Conservation (phyloP, 2,113 vertebrate genomes). For the Eonycteris spelaea region DNA sequence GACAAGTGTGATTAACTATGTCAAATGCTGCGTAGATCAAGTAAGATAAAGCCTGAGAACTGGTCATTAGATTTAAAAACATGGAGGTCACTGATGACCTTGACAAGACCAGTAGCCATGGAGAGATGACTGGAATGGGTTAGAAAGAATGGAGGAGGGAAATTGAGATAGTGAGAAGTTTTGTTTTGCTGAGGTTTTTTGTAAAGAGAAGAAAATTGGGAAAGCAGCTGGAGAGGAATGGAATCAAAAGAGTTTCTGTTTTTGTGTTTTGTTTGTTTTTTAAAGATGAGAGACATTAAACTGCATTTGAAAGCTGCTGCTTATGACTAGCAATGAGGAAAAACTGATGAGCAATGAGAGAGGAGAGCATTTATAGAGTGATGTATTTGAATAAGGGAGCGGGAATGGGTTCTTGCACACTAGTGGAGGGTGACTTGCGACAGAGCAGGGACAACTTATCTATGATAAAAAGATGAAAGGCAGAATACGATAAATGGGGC, state of each 20-base stretch:
- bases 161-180: not conserved
- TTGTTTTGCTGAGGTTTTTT: not conserved
- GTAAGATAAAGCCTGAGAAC: not conserved
- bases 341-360: not conserved
- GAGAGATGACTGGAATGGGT: not conserved
- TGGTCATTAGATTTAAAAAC: not conserved
- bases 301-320: not conserved
- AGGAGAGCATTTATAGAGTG: not conserved
- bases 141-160: not conserved
- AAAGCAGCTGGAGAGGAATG: not conserved
- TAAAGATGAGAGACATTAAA: not conserved
- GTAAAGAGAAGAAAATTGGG: not conserved
- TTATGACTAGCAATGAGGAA: not conserved
- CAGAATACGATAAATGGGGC: not conserved
- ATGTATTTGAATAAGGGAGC: not conserved
- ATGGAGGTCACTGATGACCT: not conserved
- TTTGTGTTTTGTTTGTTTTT: not conserved
- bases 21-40: not conserved
- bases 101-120: not conserved
- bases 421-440: not conserved
- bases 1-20: not conserved
- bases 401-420: not conserved
- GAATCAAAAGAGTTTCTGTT: not conserved
- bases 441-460: not conserved
- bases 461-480: not conserved